Evolutionary conservation across 2,113 vertebrate species (phyloP).

Genomic region (Spermophilus dauricus): DNA sequence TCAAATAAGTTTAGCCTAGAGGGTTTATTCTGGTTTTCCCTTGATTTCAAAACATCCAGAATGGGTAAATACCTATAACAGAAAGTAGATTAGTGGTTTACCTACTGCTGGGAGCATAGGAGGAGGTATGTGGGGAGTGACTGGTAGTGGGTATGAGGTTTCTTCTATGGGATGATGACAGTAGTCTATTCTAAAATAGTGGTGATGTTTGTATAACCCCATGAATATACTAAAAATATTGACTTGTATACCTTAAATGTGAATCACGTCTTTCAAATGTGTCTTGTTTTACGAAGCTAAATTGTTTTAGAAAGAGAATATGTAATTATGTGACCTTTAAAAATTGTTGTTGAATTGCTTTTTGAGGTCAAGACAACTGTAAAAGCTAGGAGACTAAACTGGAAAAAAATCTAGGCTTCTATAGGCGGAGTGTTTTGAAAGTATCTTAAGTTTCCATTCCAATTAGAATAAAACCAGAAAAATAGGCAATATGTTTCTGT

Average conservation of each 20-base stretch:
- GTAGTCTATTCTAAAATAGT: background rate
- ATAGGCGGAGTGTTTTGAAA: background rate
- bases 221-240: background rate
- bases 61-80: slow-evolving; percentile 32
- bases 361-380: background rate
- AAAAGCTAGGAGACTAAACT: background rate
- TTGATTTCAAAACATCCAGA: background rate
- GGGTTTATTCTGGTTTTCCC: background rate
- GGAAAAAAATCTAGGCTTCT: background rate
- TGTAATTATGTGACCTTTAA: background rate
- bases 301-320: background rate
- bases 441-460: slow-evolving; percentile 46
- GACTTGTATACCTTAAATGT: background rate
- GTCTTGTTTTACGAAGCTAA: slow-evolving; percentile 32
- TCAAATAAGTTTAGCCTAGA: background rate
- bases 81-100: background rate
- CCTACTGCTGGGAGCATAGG: background rate
- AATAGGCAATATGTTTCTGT: background rate
- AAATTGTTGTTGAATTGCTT: slow-evolving; percentile 43
- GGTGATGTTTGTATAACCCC: background rate
- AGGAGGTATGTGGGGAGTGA: background rate
- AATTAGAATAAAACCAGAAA: slow-evolving; percentile 56
- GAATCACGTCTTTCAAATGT: background rate
- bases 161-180: background rate
- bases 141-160: background rate